Percentiles rank a stretch among this genome's conserved stretches.
Evolutionary conservation across 2,113 vertebrate species (phyloP).

Genomic region (Microcebus tavaratra): DNA sequence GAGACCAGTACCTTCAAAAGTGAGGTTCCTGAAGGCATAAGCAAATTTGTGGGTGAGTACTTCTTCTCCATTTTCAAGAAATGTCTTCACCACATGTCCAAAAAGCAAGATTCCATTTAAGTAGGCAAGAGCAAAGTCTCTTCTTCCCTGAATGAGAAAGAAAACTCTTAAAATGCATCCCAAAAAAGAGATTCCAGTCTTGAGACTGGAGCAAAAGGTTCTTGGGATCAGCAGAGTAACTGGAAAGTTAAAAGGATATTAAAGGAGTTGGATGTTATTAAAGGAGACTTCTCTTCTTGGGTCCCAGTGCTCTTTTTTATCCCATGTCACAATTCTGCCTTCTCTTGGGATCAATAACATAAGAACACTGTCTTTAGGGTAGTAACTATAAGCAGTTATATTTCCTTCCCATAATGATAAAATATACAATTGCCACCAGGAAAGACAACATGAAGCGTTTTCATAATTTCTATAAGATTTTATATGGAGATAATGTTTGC

Average conservation of each 20-base stretch:
- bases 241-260: neutral
- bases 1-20: conserved; percentile 88
- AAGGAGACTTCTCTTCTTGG: neutral
- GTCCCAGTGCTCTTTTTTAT: neutral
- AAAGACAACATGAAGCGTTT: neutral
- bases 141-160: conserved; percentile 84
- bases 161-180: neutral
- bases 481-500: neutral
- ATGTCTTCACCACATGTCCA: conserved; percentile 88
- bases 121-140: conserved; percentile 91
- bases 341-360: neutral
- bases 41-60: conserved; percentile 73
- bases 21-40: conserved; percentile 87
- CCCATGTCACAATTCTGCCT: neutral
- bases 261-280: neutral
- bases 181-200: neutral
- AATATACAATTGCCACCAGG: neutral
- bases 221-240: neutral
- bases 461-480: neutral
- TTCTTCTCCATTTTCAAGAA: conserved; percentile 60
- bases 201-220: neutral
- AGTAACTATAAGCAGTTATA: neutral
- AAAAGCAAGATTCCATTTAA: conserved; percentile 92
- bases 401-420: neutral
- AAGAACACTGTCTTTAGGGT: neutral